These are phyloP conservation scores for Sipha flava DNA, from an alignment of 1,140 invertebrate genomes.

Conservation along the genomic window DNA sequence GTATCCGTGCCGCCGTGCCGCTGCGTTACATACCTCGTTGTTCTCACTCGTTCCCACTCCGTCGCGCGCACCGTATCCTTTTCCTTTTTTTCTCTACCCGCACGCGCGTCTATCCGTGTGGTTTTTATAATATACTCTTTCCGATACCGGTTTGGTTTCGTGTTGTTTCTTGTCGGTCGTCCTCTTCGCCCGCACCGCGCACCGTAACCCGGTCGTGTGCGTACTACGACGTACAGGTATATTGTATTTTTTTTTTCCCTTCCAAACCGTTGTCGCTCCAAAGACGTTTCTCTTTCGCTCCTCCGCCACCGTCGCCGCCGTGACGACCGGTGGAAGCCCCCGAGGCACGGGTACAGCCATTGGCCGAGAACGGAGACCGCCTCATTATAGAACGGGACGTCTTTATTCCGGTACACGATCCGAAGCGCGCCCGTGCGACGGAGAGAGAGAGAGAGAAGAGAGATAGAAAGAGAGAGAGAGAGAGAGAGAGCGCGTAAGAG, in stretches of 20 bases:
- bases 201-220: not conserved
- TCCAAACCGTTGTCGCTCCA: not conserved
- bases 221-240: no score
- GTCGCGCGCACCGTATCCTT: not conserved
- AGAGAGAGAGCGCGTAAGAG: not conserved
- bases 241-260: not conserved
- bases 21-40: not conserved
- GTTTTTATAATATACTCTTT: not conserved
- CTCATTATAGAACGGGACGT: not conserved
- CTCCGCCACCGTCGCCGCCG: not conserved
- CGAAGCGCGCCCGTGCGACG: not conserved
- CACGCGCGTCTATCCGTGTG: not conserved
- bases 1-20: no score
- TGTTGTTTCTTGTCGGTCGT: conserved; percentile 6
- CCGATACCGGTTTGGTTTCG: conserved; percentile 5
- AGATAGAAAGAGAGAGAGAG: not conserved
- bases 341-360: not conserved
- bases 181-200: not conserved
- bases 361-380: conserved; percentile 19
- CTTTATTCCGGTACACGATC: conserved; percentile 13
- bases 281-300: not conserved
- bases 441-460: no score
- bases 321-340: not conserved
- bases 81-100: not conserved
- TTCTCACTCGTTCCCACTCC: not conserved